A percentile compares a stretch with the other conserved stretches of the same genome.
Conservation (phyloP, 2,797 vertebrate genomes). For the Pipistrellus pipistrellus region DNA sequence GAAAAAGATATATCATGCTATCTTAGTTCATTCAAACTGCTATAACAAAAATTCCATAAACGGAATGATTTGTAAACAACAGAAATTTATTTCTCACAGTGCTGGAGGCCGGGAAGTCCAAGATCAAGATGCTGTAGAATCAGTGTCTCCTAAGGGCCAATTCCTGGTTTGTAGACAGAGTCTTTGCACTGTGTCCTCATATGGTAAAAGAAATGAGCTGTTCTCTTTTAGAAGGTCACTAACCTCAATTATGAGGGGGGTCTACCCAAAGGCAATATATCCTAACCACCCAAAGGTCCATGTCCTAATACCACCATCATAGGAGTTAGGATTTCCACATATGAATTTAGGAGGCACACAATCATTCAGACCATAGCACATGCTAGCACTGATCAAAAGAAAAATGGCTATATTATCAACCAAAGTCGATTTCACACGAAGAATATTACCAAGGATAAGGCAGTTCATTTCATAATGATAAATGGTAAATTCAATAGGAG, state of each 20-base stretch:
- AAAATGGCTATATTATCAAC: not conserved
- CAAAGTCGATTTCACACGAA: not conserved
- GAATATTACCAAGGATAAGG: not conserved
- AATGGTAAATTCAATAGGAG: conserved; percentile 1
- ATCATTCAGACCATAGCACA: not conserved
- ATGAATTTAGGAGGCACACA: not conserved
- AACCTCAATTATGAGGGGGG: not conserved
- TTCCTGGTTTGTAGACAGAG: not conserved
- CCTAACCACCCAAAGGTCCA: not conserved
- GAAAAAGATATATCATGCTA: not conserved
- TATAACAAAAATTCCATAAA: not conserved
- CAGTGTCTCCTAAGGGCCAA: not conserved
- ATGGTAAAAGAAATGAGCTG: not conserved
- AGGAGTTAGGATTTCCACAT: not conserved
- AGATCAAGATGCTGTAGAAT: not conserved
- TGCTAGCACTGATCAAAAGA: not conserved
- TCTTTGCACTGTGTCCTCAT: not conserved
- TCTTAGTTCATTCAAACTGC: not conserved
- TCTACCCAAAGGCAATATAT: not conserved
- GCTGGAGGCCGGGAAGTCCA: not conserved
- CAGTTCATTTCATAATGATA: not conserved
- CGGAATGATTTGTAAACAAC: not conserved
- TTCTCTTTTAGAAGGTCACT: not conserved
- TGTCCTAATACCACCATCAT: not conserved
- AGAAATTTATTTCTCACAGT: not conserved